phyloP scores from a whole-genome alignment of 2,888 invertebrate genomes.

The Metopia argyrocephala region DNA sequence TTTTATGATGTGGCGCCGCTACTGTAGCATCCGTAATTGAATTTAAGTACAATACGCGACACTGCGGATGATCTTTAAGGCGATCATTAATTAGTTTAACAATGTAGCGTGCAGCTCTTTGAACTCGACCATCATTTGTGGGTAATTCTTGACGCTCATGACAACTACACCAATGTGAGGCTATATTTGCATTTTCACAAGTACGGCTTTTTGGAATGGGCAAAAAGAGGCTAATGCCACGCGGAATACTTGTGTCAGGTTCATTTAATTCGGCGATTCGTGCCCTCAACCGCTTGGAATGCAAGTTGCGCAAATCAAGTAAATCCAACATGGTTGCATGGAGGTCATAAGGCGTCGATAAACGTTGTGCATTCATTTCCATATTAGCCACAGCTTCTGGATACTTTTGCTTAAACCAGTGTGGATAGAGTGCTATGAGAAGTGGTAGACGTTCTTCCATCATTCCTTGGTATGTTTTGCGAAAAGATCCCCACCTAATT shows the following conservation, averaged over 20 bases:
- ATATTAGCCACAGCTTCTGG: conserved; percentile 83
- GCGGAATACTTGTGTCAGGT: conserved; percentile 77
- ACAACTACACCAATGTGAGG: conserved; percentile 93
- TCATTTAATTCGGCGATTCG: conserved; percentile 75
- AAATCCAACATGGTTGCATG: conserved; percentile 88
- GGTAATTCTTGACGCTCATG: conserved; percentile 83
- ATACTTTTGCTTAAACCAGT: conserved; percentile 84
- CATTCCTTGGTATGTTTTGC: conserved; percentile 89
- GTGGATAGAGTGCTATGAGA: conserved; percentile 85
- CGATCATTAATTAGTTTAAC: conserved; percentile 84
- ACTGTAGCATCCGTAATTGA: conserved; percentile 84
- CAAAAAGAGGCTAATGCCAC: conserved; percentile 88
- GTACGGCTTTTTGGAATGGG: conserved; percentile 85
- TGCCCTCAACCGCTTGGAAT: conserved; percentile 77
- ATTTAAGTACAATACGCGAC: conserved; percentile 82
- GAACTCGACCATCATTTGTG: conserved; percentile 80
- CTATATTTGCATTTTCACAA: conserved; percentile 88
- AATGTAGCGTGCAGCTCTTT: conserved; percentile 82
- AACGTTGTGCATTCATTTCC: conserved; percentile 82
- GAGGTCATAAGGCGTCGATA: conserved; percentile 92
- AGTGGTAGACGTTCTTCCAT: conserved; percentile 94
- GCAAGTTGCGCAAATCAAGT: conserved; percentile 79
- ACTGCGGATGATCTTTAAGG: conserved; percentile 82
- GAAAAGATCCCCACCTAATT: conserved; percentile 90
- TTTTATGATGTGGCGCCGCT: conserved; percentile 78